A percentile compares a stretch with the other conserved stretches of the same genome.
phyloP scores from a whole-genome alignment of 2,888 invertebrate genomes.

The Ormyrus labotus region DNA sequence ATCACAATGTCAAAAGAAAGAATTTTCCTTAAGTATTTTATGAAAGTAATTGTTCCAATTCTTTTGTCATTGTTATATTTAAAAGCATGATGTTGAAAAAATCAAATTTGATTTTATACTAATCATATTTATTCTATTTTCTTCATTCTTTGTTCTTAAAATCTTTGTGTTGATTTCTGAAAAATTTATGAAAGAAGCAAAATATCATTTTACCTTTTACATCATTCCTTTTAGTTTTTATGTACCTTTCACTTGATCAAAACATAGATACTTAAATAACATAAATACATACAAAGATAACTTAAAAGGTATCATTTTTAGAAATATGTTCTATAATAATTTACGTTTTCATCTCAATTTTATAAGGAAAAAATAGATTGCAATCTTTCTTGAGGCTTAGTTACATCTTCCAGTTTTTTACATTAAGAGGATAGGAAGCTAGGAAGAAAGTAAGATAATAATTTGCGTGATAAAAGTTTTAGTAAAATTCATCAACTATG shows the following conservation, averaged over 20 bases:
- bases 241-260: no score
- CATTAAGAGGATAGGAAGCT: constrained; percentile 24
- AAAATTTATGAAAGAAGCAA: constrained; percentile 46
- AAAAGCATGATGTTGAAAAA: constrained; percentile 22
- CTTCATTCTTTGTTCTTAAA: constrained; percentile 4
- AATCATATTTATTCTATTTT: constrained; percentile 12
- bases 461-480: constrained; percentile 37
- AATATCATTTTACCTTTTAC: constrained; percentile 50
- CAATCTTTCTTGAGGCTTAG: constrained; percentile 3
- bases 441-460: constrained; percentile 21
- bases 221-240: no score
- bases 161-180: constrained; percentile 14
- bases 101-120: constrained; percentile 22
- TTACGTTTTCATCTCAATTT: no score
- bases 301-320: no score
- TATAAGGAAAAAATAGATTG: no score
- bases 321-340: no score
- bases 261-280: no score
- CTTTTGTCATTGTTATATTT: constrained; percentile 10
- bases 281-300: no score
- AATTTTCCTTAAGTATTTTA: constrained; percentile 22
- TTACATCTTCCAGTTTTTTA: constrained; percentile 22
- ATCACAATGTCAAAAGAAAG: background rate
- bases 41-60: constrained; percentile 8
- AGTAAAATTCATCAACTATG: constrained; percentile 41